Percentiles rank a stretch among this genome's conserved stretches.
Evolutionary conservation across 2,113 vertebrate species (phyloP).

Genomic region (Saccopteryx bilineata): DNA sequence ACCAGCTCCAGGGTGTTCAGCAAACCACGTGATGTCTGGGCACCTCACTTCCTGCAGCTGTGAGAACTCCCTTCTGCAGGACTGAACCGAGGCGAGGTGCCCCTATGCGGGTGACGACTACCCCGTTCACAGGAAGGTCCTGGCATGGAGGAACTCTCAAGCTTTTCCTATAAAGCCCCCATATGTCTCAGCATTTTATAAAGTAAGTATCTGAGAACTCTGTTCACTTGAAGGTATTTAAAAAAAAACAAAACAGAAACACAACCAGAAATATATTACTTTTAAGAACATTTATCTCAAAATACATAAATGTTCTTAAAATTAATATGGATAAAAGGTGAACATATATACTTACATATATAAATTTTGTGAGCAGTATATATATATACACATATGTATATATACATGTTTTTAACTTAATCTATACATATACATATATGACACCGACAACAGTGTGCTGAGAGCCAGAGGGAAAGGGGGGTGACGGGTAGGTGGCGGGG

Average conservation of each 20-base stretch:
- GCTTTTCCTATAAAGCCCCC: not conserved
- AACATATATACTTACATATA: not conserved
- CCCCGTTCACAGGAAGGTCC: not conserved
- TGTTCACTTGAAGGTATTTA: not conserved
- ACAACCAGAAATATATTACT: not conserved
- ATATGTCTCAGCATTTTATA: not conserved
- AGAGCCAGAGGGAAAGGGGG: not conserved
- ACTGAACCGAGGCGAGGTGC: fast-evolving
- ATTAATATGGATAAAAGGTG: not conserved
- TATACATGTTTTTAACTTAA: no score
- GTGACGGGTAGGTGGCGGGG: no score
- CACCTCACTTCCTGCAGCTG: fast-evolving
- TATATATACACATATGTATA: no score
- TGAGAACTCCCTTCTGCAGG: not conserved
- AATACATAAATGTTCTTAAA: not conserved
- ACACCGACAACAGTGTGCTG: not conserved
- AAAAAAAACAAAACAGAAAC: conserved; percentile 25
- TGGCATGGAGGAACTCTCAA: fast-evolving
- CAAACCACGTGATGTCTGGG: fast-evolving
- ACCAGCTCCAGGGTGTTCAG: no score
- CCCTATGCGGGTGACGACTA: fast-evolving
- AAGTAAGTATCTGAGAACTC: not conserved
- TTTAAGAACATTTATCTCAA: not conserved
- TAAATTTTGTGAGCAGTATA: no score
- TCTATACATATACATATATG: no score